Base-by-base conservation (phyloP, 2,797 vertebrate species). In the Babyrousa celebensis region DNA sequence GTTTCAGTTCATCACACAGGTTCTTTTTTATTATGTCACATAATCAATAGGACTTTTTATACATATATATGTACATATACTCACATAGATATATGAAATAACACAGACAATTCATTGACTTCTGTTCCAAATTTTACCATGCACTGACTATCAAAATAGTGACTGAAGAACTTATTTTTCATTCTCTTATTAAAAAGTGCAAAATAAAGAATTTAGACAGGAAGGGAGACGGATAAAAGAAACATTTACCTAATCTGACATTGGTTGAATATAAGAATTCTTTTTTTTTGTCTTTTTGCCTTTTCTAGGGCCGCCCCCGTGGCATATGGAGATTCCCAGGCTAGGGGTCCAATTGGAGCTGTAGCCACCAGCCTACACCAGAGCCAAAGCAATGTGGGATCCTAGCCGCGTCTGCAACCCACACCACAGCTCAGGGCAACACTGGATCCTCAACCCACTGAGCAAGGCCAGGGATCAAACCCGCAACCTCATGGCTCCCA, bases 11-110 rank as follows among this genome's bases (percentile, higher is more conserved):
- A 93, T 56, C 15, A 77, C 20, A 71, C 2, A 74, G 60, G n/a
- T 96, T 91, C 6, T 78, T 71, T 82, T 96, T 87, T 62, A 90
- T 82, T 93, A 8, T 78, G 32, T 95, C 58, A 67, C 12, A 68
- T 29, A 94, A 96, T 83, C 14, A 74, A 36, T 56, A 80, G 80
- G 11, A 9, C n/a, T 89, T 95, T 84, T 12, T 48, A 17, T 32
- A 29, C 10, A 43, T 7, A 27, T 54, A 63, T 27, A 56, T 48
- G 43, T 48, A 48, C 43, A 48, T 48, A 48, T 10, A 48, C 43
- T 6, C 43, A 48, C 43, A 23, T 43, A 1, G 12, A 36, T 52
- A 17, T 3, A 74, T 5, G 23, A 75, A 78, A 12, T 71, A 52
- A 63, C 25, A 65, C 1, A 74, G 48, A 75, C 1, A 96, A 68